Conservation (phyloP, 1,140 invertebrate genomes). For the Drosophila fuyamai region DNA sequence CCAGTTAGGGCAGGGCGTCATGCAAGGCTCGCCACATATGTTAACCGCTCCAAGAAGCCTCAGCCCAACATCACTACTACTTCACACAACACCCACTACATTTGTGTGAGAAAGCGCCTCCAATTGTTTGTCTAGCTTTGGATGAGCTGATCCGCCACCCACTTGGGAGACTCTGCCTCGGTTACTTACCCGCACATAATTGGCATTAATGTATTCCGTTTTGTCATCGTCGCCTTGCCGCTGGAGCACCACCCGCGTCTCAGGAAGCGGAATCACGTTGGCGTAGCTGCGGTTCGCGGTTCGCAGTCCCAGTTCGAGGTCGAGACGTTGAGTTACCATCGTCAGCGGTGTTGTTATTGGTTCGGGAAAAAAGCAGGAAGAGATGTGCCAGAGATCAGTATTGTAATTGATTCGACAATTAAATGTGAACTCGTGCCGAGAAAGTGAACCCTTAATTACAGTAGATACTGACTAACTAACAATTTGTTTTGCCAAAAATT, state of each 20-base stretch:
- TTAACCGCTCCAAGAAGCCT: conserved; percentile 6
- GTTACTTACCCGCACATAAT: conserved; percentile 90
- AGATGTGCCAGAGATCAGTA: conserved; percentile 34
- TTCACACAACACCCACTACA: conserved; percentile 1
- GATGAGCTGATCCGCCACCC: conserved; percentile 25
- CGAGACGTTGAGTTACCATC: conserved; percentile 43
- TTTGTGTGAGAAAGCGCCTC: conserved; percentile 21
- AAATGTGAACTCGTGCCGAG: conserved; percentile 16
- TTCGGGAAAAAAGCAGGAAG: conserved; percentile 47
- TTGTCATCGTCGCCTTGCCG: conserved; percentile 89
- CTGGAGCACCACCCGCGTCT: conserved; percentile 92
- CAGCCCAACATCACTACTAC: background rate
- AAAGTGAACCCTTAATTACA: conserved; percentile 34
- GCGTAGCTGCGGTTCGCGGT: conserved; percentile 89
- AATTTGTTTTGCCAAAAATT: too few species aligned
- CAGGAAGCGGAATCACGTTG: conserved; percentile 96
- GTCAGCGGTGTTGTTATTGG: conserved; percentile 11
- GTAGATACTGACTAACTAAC: background rate
- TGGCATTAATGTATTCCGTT: conserved; percentile 96
- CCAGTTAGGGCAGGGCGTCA: conserved; percentile 30
- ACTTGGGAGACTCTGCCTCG: conserved; percentile 23
- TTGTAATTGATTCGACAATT: conserved; percentile 37
- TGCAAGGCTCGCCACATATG: conserved; percentile 45
- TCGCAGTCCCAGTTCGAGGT: conserved; percentile 46
- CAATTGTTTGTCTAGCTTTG: conserved; percentile 62